Conservation (phyloP, 2,113 vertebrate genomes). For the Cynoglossus semilaevis region DNA sequence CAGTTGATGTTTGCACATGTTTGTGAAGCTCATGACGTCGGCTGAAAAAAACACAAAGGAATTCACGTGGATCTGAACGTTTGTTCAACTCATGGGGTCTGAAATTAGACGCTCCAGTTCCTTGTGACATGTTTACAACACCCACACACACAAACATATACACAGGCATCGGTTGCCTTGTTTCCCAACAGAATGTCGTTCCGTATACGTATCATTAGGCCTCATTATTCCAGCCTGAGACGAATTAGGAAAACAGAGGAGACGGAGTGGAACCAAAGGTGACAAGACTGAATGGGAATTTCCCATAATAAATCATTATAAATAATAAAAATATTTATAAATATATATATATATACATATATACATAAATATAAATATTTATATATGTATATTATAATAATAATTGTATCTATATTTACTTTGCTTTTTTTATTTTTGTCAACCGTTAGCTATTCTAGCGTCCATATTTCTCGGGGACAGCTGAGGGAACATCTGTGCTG, state of each 20-base stretch:
- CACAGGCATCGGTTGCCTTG: constrained; percentile 2
- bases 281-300: neutral
- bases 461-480: too few relatives aligned
- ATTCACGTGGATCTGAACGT: constrained; percentile 8
- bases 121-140: constrained; percentile 30
- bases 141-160: neutral
- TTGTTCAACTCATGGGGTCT: constrained; percentile 6
- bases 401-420: too few relatives aligned
- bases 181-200: neutral
- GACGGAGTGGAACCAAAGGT: constrained; percentile 2
- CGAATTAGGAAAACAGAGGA: constrained; percentile 22
- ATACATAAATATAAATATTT: too few relatives aligned
- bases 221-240: constrained; percentile 26
- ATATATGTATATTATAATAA: too few relatives aligned
- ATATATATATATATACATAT: too few relatives aligned
- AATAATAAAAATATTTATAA: too few relatives aligned
- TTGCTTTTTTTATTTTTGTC: too few relatives aligned
- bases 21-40: neutral
- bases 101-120: constrained; percentile 48
- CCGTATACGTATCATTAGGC: constrained; percentile 21
- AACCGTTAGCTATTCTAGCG: too few relatives aligned
- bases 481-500: neutral
- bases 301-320: too few relatives aligned
- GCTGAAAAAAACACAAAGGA: constrained; percentile 2
- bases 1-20: neutral